Evolutionary conservation across 2,797 vertebrate genomes (phyloP), one percentile per base, ranked within the genome.

Genomic region (Siniperca scherzeri): DNA sequence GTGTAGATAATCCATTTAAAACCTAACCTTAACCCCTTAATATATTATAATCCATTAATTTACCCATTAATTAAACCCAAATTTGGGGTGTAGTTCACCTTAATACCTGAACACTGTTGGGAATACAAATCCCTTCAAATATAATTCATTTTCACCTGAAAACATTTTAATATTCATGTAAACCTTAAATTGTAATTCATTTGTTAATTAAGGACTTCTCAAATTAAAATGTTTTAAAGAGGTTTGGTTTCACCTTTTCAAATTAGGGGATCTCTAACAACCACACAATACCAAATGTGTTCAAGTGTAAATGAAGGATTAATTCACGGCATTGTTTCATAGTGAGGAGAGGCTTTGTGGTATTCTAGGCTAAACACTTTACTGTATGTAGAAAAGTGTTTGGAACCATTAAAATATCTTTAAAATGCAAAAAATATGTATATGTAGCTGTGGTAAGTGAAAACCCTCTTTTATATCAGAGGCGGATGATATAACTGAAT

Each of bases 241-340:
- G n/a, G 66, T 56, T 64, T 44, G 46, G 16, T 42, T 40, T 69
- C 14, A 62, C 27, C 30, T 27, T 44, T 68, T 62, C 38, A 62
- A 48, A 71, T 19, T 3, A 30, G 65, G 3, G 14, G 21, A 33
- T 46, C n/a, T 36, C 14, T 48, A 33, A 50, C 7, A 46, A 30
- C 2, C 27, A 46, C 40, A 44, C 19, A 42, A 42, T 11, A 25
- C 1, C 11, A 71, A 19, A 52, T 33, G 42, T 61, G 67, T 73
- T 67, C 36, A 57, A 27, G 69, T 69, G 36, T 21, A 40, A 56
- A 64, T 33, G 40, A 30, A 48, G 38, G 57, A 46, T 79, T 30
- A 5, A 33, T 42, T 52, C 13, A 42, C 12, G 2, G 10, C 13
- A 6, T 55, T 52, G 5, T 21, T 14, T 10, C 19, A 52, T 21